Conservation (phyloP, 2,113 vertebrate species). For the Percopsis transmontana region DNA sequence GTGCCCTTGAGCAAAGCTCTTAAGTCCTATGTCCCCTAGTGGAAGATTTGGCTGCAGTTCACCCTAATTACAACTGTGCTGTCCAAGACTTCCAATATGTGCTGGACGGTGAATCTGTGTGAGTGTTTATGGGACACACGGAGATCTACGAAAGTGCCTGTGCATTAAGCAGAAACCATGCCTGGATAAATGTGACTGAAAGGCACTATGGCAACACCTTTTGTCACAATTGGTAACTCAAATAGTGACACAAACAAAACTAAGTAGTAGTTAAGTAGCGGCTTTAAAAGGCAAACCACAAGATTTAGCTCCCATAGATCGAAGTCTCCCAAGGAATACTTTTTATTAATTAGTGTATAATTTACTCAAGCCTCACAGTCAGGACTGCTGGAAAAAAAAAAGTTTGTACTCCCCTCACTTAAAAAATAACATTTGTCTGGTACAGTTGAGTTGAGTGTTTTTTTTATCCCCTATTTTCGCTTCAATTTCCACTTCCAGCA, state of each 20-base stretch:
- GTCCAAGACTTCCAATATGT: too few species aligned
- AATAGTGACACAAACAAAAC: too few species aligned
- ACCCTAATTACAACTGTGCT: constrained; percentile 41
- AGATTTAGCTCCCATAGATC: constrained; percentile 37
- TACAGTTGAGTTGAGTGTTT: too few species aligned
- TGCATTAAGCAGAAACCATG: constrained; percentile 27
- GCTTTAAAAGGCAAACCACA: constrained; percentile 29
- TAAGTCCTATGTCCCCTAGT: constrained; percentile 24
- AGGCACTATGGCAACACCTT: too few species aligned
- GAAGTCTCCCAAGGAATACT: too few species aligned
- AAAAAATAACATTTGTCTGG: background rate
- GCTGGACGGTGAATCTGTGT: constrained; percentile 49
- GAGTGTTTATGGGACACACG: constrained; percentile 10
- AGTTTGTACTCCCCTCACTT: background rate
- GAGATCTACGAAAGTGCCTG: constrained; percentile 31
- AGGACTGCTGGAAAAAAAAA: too few species aligned
- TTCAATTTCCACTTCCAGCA: too few species aligned
- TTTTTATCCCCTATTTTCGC: too few species aligned
- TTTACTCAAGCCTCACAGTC: too few species aligned
- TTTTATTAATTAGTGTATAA: too few species aligned
- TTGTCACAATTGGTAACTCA: too few species aligned
- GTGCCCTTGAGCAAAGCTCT: constrained; percentile 36
- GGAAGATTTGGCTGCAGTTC: constrained; percentile 25
- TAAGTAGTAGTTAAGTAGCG: too few species aligned
- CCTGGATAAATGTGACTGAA: constrained; percentile 32